A percentile compares a stretch with the other conserved stretches of the same genome.
phyloP scores from a whole-genome alignment of 2,113 vertebrate species.

The Sigmodon hispidus region DNA sequence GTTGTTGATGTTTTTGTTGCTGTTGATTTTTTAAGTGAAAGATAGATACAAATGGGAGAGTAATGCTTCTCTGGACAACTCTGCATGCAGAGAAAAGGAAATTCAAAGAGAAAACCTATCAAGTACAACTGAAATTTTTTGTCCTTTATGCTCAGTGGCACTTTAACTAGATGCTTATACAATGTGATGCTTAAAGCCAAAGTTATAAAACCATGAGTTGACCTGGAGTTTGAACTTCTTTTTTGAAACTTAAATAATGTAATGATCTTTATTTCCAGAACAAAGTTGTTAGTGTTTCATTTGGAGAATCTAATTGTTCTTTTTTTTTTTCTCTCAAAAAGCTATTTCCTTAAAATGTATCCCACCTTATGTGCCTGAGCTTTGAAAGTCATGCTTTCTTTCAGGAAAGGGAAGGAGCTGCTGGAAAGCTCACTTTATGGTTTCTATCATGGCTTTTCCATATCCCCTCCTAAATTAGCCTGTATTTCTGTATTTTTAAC shows the following conservation, averaged over 20 bases:
- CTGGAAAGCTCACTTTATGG: constrained; percentile 35
- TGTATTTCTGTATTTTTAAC: constrained; percentile 47
- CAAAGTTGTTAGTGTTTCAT: constrained; percentile 32
- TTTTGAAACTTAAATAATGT: constrained; percentile 30
- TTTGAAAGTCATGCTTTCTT: constrained; percentile 50
- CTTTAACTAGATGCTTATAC: not conserved
- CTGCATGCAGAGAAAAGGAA: constrained; percentile 79
- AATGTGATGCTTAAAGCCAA: constrained; percentile 22
- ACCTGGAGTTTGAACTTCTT: not conserved
- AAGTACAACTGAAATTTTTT: constrained; percentile 58
- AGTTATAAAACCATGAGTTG: not conserved
- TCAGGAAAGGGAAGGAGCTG: not conserved
- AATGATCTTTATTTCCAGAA: constrained; percentile 34
- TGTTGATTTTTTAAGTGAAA: constrained; percentile 77
- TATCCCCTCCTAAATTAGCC: not conserved
- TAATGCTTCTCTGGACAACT: constrained; percentile 79
- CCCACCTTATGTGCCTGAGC: not conserved
- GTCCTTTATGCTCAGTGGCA: not conserved
- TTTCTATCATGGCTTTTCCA: not conserved
- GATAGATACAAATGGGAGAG: constrained; percentile 38
- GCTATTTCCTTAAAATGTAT: constrained; percentile 39
- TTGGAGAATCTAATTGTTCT: constrained; percentile 28
- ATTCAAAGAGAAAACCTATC: constrained; percentile 75
- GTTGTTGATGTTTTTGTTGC: constrained; percentile 68
- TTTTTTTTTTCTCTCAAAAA: not conserved